These are phyloP conservation scores for Branchinecta lynchi DNA, from an alignment of 1,140 invertebrate species.

Conservation along the genomic window DNA sequence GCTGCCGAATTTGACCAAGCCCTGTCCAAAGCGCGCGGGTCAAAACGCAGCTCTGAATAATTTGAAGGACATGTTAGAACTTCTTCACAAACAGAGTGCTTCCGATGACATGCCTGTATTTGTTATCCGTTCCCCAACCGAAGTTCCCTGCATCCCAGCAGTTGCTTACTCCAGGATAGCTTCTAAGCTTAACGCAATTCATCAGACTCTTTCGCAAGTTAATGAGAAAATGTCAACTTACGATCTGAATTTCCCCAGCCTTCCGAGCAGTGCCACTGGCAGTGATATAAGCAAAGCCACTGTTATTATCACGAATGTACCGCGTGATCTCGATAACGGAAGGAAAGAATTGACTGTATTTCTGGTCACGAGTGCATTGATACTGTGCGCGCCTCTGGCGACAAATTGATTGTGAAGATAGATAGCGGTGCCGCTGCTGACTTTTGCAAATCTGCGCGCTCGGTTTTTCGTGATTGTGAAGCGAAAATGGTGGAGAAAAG, in stretches of 20 bases:
- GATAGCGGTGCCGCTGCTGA: too few relatives aligned
- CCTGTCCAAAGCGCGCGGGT: constrained; percentile 8
- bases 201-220: constrained; percentile 5
- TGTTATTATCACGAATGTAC: constrained; percentile 9
- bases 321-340: constrained; percentile 8
- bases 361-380: too few relatives aligned
- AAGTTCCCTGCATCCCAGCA: constrained; percentile 8
- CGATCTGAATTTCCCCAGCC: constrained; percentile 8
- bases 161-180: constrained; percentile 1
- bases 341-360: too few relatives aligned
- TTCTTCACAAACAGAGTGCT: background rate
- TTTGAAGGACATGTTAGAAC: constrained; percentile 9
- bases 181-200: constrained; percentile 2
- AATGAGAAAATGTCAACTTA: constrained; percentile 7
- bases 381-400: too few relatives aligned
- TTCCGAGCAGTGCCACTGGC: constrained; percentile 3
- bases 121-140: constrained; percentile 4
- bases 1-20: constrained; percentile 4
- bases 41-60: constrained; percentile 1
- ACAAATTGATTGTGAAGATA: too few relatives aligned
- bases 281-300: constrained; percentile 9
- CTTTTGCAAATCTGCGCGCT: too few relatives aligned
- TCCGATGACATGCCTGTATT: background rate
- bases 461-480: too few relatives aligned
- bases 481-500: too few relatives aligned